Percentiles rank a stretch among this genome's conserved stretches.
Conservation (phyloP, 1,140 invertebrate species). For the Sycobia sp. region DNA sequence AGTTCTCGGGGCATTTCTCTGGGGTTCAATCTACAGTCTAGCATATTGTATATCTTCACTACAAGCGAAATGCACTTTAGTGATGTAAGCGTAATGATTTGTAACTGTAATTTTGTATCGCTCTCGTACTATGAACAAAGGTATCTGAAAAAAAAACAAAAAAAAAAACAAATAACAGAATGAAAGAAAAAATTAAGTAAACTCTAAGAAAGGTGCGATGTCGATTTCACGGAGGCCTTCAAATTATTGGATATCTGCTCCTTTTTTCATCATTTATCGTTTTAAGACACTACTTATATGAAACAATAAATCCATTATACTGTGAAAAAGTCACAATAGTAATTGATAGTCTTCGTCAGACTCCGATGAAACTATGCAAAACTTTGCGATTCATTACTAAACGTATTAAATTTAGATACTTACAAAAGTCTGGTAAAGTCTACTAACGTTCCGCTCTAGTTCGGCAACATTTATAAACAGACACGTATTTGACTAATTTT, state of each 20-base stretch:
- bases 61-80: conserved; percentile 22
- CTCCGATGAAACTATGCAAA: too few relatives aligned
- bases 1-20: conserved; percentile 12
- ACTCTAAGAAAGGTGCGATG: conserved; percentile 8
- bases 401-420: too few relatives aligned
- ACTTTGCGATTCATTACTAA: too few relatives aligned
- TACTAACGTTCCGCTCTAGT: too few relatives aligned
- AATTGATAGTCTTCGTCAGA: too few relatives aligned
- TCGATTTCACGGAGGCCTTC: conserved; percentile 14
- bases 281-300: too few relatives aligned
- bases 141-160: too few relatives aligned
- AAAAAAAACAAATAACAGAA: too few relatives aligned
- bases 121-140: conserved; percentile 20
- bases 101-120: conserved; percentile 27
- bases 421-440: too few relatives aligned
- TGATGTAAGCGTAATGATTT: conserved; percentile 21
- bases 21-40: not conserved
- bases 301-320: not conserved
- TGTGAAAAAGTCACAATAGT: not conserved
- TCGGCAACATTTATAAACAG: too few relatives aligned
- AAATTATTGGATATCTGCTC: conserved; percentile 6
- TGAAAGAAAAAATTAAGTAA: too few relatives aligned
- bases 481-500: too few relatives aligned
- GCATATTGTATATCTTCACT: conserved; percentile 5
- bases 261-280: conserved; percentile 9